Evolutionary conservation across 1,140 invertebrate species (phyloP), one percentile per base, ranked within the genome.

Genomic region (Sinonovacula constricta): DNA sequence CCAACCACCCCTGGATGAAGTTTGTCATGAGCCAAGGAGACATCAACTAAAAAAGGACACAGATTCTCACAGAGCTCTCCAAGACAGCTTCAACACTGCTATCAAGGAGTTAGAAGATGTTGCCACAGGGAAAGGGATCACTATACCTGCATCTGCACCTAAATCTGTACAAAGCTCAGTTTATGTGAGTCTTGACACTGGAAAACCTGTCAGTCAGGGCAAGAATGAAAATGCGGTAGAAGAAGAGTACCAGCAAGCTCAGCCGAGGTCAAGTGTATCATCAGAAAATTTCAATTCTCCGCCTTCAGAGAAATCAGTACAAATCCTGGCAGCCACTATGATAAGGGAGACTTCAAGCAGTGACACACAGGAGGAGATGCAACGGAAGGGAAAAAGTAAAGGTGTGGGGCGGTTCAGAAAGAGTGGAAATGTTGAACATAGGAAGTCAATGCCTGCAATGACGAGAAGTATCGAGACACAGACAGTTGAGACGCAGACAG

Each of bases 401-500:
- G 53, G 65, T 3, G 24, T 49, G 53, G 83, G 49, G 59, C 78
- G 56, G 71, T 76, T 34, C 62, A 72, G 57, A 75, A n/a, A 76
- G 36, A 56, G 76, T 10, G 70, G 62, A 3, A 81, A 81, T 62
- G 54, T 79, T 31, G 66, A 76, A 22, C 84, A 82, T 34, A 30
- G 84, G 28, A 85, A 85, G 56, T 85, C 84, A 39, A 85, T 83
- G 81, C 84, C 84, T 59, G 79, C 82, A 4, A 51, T 84, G 14
- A 80, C 81, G 22, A 80, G 66, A 33, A 78, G 59, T 54, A 77
- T 83, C 18, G 83, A 85, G 75, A 85, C 83, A 12, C 79, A 82
- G 28, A 85, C 79, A 26, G 49, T 68, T 15, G 74, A 80, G 54
- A 78, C 74, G 22, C 75, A 78, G 7, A 82, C 65, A 15, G 76